Conservation (phyloP, 1,140 invertebrate genomes). For the Cotesia vestalis region DNA sequence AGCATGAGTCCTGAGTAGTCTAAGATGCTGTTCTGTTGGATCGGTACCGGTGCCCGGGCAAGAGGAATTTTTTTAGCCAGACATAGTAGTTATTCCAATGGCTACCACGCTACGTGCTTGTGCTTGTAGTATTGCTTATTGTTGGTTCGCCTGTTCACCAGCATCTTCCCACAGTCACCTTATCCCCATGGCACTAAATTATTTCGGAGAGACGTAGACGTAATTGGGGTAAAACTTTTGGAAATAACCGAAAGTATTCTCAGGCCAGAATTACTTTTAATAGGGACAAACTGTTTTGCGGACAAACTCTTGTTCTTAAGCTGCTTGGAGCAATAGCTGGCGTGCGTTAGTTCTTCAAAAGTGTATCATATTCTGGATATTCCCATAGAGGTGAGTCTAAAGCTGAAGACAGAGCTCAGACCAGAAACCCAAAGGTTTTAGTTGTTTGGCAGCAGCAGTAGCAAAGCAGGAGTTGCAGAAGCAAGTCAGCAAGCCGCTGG, state of each 20-base stretch:
- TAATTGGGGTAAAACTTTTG: too few species aligned
- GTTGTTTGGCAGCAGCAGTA: neutral
- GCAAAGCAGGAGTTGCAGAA: neutral
- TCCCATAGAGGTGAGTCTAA: conserved; percentile 53
- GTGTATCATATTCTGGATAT: conserved; percentile 45
- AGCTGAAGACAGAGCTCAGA: too few species aligned
- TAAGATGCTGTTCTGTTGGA: too few species aligned
- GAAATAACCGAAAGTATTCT: too few species aligned
- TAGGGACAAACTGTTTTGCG: too few species aligned
- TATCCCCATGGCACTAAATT: neutral
- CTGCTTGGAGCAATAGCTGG: neutral
- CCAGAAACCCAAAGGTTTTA: too few species aligned
- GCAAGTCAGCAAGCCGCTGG: conserved; percentile 26
- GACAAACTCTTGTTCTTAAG: neutral
- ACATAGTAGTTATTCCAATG: conserved; percentile 50
- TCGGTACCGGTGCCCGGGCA: neutral
- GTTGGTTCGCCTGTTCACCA: neutral
- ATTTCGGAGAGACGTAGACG: conserved; percentile 4
- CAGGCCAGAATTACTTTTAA: too few species aligned
- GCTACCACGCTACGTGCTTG: conserved; percentile 50
- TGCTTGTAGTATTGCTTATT: conserved; percentile 40
- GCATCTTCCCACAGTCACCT: too few species aligned
- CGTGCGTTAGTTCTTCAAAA: conserved; percentile 49
- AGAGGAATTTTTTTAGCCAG: conserved; percentile 26
- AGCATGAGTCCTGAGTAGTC: conserved; percentile 45